Percentiles rank a stretch among this genome's conserved stretches.
These are phyloP conservation scores for Popillia japonica DNA, from an alignment of 1,140 invertebrate species.

Conservation along the genomic window DNA sequence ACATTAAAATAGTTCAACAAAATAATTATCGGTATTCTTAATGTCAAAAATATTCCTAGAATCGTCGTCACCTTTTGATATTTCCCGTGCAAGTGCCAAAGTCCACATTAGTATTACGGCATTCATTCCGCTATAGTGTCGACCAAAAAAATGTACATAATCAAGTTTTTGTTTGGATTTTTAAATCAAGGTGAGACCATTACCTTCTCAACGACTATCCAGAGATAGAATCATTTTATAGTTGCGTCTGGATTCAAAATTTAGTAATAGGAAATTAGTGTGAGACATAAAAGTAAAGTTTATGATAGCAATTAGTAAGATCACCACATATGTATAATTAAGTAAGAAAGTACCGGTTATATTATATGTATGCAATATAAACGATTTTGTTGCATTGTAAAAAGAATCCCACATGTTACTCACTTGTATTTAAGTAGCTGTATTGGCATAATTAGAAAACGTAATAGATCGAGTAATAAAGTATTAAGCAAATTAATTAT, in stretches of 20 bases:
- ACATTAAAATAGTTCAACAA: background rate
- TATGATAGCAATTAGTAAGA: background rate
- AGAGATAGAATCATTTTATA: background rate
- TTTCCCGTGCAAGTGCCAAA: background rate
- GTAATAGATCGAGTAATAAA: too few relatives aligned
- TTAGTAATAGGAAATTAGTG: background rate
- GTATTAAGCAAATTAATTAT: too few relatives aligned
- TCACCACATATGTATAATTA: background rate
- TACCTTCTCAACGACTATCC: background rate
- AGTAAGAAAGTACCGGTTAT: background rate
- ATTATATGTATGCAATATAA: background rate
- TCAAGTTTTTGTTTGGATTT: background rate
- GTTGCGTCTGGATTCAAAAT: background rate
- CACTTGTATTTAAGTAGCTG: background rate
- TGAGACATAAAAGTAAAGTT: background rate
- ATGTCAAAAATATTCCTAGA: background rate
- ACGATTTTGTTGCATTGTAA: background rate
- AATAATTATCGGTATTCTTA: background rate
- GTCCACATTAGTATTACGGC: background rate
- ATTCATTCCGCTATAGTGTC: background rate
- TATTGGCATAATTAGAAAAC: background rate
- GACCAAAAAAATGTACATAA: background rate
- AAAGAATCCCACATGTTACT: background rate
- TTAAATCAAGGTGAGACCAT: background rate
- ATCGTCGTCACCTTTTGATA: slow-evolving; percentile 1